A percentile compares a stretch with the other conserved stretches of the same genome.
phyloP scores from a whole-genome alignment of 2,797 vertebrate species.

The Vultur gryphus region DNA sequence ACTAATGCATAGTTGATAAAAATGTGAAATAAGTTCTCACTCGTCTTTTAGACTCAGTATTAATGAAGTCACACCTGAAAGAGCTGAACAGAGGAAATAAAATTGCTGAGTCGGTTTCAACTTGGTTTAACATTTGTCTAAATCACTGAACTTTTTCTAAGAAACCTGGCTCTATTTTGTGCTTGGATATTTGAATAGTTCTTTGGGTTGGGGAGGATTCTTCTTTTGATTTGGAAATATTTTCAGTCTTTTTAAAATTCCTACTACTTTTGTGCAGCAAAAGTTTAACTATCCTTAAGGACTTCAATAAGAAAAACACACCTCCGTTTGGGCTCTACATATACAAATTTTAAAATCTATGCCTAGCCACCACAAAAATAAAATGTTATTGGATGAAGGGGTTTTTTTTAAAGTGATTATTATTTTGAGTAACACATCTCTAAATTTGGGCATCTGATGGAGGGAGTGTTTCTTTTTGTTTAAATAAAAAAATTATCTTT shows the following conservation, averaged over 20 bases:
- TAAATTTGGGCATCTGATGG: neutral
- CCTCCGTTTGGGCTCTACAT: neutral
- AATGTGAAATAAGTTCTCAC: neutral
- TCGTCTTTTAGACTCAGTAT: neutral
- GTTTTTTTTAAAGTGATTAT: neutral
- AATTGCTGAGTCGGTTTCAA: neutral
- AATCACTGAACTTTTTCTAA: neutral
- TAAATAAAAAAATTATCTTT: neutral
- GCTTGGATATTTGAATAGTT: neutral
- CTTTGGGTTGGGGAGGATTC: neutral
- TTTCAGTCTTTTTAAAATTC: neutral
- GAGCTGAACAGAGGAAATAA: neutral
- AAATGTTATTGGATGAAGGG: neutral
- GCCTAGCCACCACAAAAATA: neutral
- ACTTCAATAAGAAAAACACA: neutral
- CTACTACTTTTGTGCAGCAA: neutral
- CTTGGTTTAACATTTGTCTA: neutral
- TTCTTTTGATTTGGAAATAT: neutral
- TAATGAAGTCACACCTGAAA: neutral
- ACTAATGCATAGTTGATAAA: neutral
- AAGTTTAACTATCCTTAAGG: neutral
- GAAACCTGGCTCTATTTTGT: neutral
- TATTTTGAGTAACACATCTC: neutral
- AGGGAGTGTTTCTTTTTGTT: neutral
- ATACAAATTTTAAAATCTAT: neutral